Evolutionary conservation across 23 tunicate genomes (phyloP).

Genomic region (Clavelina lepadiformis): DNA sequence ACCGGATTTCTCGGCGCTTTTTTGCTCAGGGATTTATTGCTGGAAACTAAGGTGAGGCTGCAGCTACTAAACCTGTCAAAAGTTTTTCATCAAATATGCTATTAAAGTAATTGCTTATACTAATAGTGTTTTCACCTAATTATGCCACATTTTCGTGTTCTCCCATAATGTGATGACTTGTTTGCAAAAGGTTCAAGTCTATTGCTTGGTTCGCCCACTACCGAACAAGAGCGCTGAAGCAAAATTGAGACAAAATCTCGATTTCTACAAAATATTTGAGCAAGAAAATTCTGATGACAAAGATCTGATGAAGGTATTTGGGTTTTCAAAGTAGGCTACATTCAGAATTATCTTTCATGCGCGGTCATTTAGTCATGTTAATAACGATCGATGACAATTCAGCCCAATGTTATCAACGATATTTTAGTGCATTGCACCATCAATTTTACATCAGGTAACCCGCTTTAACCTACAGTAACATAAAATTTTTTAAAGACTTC

Average conservation of each 20-base stretch:
- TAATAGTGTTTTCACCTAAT: background rate
- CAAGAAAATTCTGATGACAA: slow-evolving; percentile 15
- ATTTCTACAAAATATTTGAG: slow-evolving; percentile 66
- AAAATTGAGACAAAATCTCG: slow-evolving; percentile 54
- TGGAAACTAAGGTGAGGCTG: slow-evolving; percentile 50
- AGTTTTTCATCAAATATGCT: background rate
- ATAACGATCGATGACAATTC: background rate
- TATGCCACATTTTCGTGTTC: no score
- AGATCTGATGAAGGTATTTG: slow-evolving; percentile 39
- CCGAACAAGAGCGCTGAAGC: slow-evolving; percentile 43
- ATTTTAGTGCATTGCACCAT: no score
- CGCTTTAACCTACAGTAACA: no score
- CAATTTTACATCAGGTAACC: no score
- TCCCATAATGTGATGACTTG: no score
- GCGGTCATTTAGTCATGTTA: background rate
- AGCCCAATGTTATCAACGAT: background rate
- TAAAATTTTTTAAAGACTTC: no score
- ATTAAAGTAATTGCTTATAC: background rate
- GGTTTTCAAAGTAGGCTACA: no score
- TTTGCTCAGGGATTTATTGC: slow-evolving; percentile 55
- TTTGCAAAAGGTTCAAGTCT: slow-evolving; percentile 78
- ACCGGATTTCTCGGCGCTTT: slow-evolving; percentile 91
- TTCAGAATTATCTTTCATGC: no score
- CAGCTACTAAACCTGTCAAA: background rate
- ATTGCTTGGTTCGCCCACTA: slow-evolving; percentile 70